phyloP scores from a whole-genome alignment of 2,797 vertebrate genomes.

The Philypnodon macrostomus region DNA sequence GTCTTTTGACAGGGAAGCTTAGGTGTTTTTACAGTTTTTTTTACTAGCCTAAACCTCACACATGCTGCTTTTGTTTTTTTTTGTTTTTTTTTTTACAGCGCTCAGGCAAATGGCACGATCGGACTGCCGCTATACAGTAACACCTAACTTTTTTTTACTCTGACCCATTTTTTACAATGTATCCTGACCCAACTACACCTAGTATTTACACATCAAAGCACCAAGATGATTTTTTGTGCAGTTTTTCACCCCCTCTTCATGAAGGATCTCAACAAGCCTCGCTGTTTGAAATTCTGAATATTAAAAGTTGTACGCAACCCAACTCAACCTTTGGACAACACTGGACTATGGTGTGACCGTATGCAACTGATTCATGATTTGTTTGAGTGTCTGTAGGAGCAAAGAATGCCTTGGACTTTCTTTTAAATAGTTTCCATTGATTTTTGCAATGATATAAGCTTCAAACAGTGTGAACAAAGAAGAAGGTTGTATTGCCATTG shows the following conservation, averaged over 20 bases:
- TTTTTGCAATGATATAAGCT: no score
- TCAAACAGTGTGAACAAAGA: no score
- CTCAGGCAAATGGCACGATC: slow-evolving; percentile 55
- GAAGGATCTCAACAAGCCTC: neutral
- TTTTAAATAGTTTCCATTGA: no score
- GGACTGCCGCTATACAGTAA: slow-evolving; percentile 32
- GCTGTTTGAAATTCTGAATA: slow-evolving; percentile 7
- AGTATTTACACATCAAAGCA: slow-evolving; percentile 10
- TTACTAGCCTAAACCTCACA: slow-evolving; percentile 66
- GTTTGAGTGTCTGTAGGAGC: neutral
- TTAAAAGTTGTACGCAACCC: neutral
- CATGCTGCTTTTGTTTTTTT: slow-evolving; percentile 53
- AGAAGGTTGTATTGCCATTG: no score
- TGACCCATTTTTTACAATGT: slow-evolving; percentile 1
- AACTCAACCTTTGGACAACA: neutral
- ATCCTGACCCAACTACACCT: neutral
- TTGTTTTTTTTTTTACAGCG: slow-evolving; percentile 54
- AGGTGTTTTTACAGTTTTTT: slow-evolving; percentile 55
- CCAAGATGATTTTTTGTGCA: neutral
- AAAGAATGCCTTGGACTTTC: no score
- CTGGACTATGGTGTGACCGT: neutral
- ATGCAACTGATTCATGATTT: neutral
- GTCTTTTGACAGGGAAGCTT: slow-evolving; percentile 59
- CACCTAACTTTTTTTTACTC: neutral
- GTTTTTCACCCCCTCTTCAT: slow-evolving; percentile 7